phyloP scores from a whole-genome alignment of 2,888 invertebrate species.

The Agrotis clavis region DNA sequence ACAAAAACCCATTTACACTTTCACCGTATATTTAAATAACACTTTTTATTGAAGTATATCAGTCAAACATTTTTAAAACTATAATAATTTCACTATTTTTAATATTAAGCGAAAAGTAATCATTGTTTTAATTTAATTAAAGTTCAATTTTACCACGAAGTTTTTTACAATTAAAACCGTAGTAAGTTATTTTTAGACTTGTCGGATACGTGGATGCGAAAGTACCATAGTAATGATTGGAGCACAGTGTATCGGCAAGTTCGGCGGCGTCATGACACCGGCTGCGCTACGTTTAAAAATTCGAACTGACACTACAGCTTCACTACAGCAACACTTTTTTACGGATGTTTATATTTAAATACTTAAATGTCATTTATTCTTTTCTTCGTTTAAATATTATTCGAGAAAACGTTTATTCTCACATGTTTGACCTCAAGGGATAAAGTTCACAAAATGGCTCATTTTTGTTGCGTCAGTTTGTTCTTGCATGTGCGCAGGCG shows the following conservation, averaged over 20 bases:
- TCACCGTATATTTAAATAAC: background rate
- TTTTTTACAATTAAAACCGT: background rate
- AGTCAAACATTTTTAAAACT: conserved; percentile 15
- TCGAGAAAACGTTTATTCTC: conserved; percentile 16
- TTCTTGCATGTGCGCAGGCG: conserved; percentile 60
- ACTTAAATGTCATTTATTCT: background rate
- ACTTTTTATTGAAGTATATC: no score
- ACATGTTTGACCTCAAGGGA: conserved; percentile 44
- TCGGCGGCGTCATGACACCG: background rate
- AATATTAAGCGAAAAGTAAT: background rate
- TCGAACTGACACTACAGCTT: background rate
- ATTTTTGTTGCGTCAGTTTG: conserved; percentile 53
- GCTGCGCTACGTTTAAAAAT: conserved; percentile 11
- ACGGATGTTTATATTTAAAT: background rate
- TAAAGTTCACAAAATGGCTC: conserved; percentile 65
- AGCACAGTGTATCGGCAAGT: conserved; percentile 14
- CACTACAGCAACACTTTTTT: background rate
- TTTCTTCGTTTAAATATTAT: background rate
- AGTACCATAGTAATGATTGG: conserved; percentile 35
- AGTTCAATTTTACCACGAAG: background rate
- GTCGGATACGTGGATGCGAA: conserved; percentile 1
- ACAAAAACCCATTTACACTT: background rate
- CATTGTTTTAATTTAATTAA: background rate
- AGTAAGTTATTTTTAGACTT: conserved; percentile 7
- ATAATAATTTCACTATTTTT: background rate